Evolutionary conservation across 1,140 invertebrate genomes (phyloP).

Genomic region (Harlomillsia oculata): DNA sequence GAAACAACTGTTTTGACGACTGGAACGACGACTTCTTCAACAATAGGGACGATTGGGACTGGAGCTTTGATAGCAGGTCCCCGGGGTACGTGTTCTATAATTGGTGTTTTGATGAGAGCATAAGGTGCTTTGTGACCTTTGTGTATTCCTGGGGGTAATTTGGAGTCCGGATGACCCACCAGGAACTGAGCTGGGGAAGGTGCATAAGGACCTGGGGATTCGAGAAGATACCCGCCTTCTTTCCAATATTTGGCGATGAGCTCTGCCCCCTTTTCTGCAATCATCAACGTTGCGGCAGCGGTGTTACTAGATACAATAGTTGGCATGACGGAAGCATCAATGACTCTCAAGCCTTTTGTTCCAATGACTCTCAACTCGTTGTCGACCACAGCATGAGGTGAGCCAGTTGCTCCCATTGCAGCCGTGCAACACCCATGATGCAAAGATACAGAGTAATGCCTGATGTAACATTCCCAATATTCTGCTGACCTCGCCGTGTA

Average conservation of each 20-base stretch:
- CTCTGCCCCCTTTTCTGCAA: conserved; percentile 42
- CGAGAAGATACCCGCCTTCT: not conserved
- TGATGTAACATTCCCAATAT: conserved; percentile 28
- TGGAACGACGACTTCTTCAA: too few species aligned
- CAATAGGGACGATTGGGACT: too few species aligned
- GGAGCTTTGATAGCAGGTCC: too few species aligned
- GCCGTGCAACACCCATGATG: conserved; percentile 34
- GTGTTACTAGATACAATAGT: conserved; percentile 47
- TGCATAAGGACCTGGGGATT: too few species aligned
- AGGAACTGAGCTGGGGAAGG: too few species aligned
- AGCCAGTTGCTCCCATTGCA: conserved; percentile 1
- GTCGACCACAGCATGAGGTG: conserved; percentile 49
- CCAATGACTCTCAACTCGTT: conserved; percentile 44
- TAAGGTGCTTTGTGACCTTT: too few species aligned
- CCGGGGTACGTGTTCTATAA: too few species aligned
- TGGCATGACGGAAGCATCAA: conserved; percentile 50
- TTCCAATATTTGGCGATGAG: conserved; percentile 35
- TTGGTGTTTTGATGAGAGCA: too few species aligned
- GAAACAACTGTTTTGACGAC: too few species aligned
- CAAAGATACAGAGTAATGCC: not conserved
- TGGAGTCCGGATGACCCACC: too few species aligned
- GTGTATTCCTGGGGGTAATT: too few species aligned
- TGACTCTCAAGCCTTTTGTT: conserved; percentile 43
- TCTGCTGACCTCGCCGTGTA: conserved; percentile 20
- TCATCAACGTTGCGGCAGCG: conserved; percentile 45